phyloP scores from a whole-genome alignment of 2,113 vertebrate genomes.

The Peucedramus taeniatus region DNA sequence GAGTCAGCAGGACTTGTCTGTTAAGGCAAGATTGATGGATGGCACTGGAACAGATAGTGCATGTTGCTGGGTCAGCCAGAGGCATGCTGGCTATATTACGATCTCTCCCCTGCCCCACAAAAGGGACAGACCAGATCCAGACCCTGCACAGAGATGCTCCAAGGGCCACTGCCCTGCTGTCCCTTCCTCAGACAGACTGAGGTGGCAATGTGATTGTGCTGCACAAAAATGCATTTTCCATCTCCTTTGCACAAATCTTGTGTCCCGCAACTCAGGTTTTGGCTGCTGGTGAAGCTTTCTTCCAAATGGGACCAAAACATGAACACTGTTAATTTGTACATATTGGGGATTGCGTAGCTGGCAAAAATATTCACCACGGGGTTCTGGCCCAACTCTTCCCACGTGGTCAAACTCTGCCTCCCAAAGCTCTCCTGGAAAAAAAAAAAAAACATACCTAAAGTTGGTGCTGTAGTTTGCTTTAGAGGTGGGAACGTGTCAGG shows the following conservation, averaged over 20 bases:
- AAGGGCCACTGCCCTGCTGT: fast-evolving
- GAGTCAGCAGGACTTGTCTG: neutral
- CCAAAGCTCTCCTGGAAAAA: neutral
- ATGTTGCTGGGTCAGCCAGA: neutral
- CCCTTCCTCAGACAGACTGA: neutral
- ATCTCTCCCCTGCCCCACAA: neutral
- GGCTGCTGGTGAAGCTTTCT: neutral
- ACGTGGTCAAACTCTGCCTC: neutral
- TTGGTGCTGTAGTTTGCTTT: neutral
- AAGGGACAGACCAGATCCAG: neutral
- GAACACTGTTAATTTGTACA: fast-evolving
- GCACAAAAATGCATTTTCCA: neutral
- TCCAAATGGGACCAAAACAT: neutral
- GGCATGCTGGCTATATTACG: neutral
- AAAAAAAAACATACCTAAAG: neutral
- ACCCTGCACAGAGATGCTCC: neutral
- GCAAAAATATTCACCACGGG: neutral
- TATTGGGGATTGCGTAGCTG: neutral
- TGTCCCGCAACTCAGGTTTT: fast-evolving
- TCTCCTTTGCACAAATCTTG: neutral
- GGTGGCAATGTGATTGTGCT: fast-evolving
- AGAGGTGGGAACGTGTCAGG: neutral
- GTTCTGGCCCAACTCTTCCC: neutral
- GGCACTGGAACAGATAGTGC: neutral
- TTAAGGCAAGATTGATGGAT: neutral